Conservation (phyloP, 2,888 invertebrate genomes). For the Drosophila leonis region DNA sequence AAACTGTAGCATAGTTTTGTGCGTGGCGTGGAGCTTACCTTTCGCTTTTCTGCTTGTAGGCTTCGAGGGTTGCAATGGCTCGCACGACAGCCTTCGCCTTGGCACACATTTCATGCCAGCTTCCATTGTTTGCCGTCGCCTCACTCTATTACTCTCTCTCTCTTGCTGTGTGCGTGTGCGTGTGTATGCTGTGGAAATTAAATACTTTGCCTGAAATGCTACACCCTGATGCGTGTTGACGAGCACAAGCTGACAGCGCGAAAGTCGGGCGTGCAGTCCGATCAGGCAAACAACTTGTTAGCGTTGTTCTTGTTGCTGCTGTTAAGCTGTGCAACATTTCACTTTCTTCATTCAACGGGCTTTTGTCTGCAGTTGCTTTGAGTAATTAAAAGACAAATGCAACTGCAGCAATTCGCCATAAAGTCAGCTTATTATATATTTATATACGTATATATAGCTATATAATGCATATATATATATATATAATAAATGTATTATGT, state of each 20-base stretch:
- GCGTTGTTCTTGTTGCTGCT: constrained; percentile 26
- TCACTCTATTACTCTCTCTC: not conserved
- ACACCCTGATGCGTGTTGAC: constrained; percentile 51
- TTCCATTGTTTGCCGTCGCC: constrained; percentile 36
- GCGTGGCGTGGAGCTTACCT: constrained; percentile 49
- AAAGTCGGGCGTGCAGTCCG: constrained; percentile 13
- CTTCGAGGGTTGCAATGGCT: constrained; percentile 18
- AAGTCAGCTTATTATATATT: constrained; percentile 23
- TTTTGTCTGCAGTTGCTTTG: constrained; percentile 25
- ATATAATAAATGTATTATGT: constrained; percentile 2
- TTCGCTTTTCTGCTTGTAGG: constrained; percentile 37
- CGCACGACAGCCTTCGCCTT: constrained; percentile 75
- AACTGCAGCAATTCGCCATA: constrained; percentile 50
- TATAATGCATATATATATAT: not conserved
- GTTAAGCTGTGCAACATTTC: constrained; percentile 60
- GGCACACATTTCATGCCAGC: constrained; percentile 72
- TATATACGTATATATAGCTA: not conserved
- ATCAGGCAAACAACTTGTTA: constrained; percentile 69
- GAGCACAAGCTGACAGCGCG: constrained; percentile 41
- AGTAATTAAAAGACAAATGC: constrained; percentile 65
- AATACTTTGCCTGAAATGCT: constrained; percentile 80
- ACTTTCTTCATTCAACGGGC: constrained; percentile 33
- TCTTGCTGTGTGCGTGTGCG: not conserved
- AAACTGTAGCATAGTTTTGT: constrained; percentile 59
- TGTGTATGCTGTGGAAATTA: constrained; percentile 70